These are phyloP conservation scores for Sturnira hondurensis DNA, from an alignment of 2,113 vertebrate genomes.

Conservation along the genomic window DNA sequence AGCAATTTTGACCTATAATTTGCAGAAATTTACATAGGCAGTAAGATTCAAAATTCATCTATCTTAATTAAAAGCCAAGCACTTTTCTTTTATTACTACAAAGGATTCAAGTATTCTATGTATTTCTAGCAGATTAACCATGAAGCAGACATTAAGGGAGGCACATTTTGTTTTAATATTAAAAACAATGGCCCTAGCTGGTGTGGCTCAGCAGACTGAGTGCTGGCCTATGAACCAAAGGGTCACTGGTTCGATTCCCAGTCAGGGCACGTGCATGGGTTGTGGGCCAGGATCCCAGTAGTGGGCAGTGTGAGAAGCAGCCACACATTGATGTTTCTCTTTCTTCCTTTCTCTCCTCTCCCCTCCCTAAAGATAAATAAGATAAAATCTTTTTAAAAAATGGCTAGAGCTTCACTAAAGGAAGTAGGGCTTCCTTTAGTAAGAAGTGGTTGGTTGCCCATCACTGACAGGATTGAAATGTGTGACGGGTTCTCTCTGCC, in stretches of 20 bases:
- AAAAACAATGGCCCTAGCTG: not conserved
- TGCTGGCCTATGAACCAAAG: too few relatives aligned
- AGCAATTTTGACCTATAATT: not conserved
- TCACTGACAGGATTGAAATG: not conserved
- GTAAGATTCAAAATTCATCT: not conserved
- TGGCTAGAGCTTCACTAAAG: not conserved
- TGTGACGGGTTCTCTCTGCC: not conserved
- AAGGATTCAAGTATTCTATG: not conserved
- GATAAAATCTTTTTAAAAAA: not conserved
- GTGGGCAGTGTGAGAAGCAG: too few relatives aligned
- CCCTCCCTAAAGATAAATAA: too few relatives aligned
- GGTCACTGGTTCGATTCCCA: too few relatives aligned
- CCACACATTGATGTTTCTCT: too few relatives aligned
- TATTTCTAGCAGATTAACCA: not conserved
- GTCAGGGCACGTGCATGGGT: too few relatives aligned
- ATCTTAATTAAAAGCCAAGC: not conserved
- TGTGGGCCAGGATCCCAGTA: too few relatives aligned
- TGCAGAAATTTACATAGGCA: not conserved
- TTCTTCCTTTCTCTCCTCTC: too few relatives aligned
- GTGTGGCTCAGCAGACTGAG: too few relatives aligned
- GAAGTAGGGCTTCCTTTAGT: not conserved
- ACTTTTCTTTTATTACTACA: not conserved
- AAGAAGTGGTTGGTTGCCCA: not conserved
- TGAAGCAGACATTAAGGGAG: not conserved
- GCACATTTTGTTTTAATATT: not conserved